phyloP scores from a whole-genome alignment of 2,113 vertebrate species.

The Shinisaurus crocodilurus region DNA sequence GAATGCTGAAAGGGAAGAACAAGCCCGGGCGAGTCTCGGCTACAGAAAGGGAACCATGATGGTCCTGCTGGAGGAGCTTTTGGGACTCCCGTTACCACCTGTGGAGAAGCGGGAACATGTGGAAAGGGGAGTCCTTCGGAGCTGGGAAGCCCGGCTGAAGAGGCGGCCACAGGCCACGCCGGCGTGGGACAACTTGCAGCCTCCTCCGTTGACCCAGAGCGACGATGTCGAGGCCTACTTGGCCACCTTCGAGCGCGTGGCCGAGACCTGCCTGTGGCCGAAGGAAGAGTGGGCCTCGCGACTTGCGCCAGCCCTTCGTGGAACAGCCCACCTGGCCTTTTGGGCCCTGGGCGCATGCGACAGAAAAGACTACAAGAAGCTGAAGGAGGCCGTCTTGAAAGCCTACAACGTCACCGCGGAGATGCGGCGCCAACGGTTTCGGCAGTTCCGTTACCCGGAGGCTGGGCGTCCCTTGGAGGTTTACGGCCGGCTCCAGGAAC shows the following conservation, averaged over 20 bases:
- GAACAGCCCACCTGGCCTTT: too few relatives aligned
- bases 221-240: neutral
- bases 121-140: neutral
- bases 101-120: neutral
- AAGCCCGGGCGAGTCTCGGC: neutral
- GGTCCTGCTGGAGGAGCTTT: neutral
- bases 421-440: neutral
- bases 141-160: neutral
- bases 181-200: neutral
- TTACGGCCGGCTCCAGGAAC: neutral
- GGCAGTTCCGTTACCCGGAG: neutral
- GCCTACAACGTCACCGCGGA: neutral
- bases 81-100: neutral
- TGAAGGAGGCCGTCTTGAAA: constrained; percentile 6
- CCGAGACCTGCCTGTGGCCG: neutral
- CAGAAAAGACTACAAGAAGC: neutral
- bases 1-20: neutral
- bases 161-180: neutral
- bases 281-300: neutral
- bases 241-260: neutral
- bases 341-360: too few relatives aligned
- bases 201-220: neutral
- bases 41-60: neutral
- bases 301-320: neutral
- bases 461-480: neutral